Conservation (phyloP, 2,113 vertebrate genomes). For the Myotis yumanensis region DNA sequence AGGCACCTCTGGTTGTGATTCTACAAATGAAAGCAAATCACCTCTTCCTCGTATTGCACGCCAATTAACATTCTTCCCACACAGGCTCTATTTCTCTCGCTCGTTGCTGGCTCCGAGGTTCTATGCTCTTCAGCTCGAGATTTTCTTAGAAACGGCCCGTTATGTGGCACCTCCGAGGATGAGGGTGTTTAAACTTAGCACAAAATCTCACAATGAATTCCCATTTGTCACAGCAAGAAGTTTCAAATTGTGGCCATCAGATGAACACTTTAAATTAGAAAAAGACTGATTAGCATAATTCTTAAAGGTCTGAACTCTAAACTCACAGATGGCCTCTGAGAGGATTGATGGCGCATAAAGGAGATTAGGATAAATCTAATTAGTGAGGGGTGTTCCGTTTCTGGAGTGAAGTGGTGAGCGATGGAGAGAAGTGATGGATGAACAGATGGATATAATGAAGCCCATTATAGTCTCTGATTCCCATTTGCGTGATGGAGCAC, state of each 20-base stretch:
- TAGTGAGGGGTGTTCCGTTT: slow-evolving; percentile 59
- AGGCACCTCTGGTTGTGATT: slow-evolving; percentile 60
- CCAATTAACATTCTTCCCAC: slow-evolving; percentile 76
- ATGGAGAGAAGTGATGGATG: slow-evolving; percentile 55
- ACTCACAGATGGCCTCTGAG: slow-evolving; percentile 31
- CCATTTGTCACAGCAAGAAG: slow-evolving; percentile 65
- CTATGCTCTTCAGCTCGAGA: slow-evolving; percentile 61
- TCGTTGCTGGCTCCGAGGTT: slow-evolving; percentile 46
- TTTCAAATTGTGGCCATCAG: slow-evolving; percentile 71
- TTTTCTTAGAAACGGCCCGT: slow-evolving; percentile 76
- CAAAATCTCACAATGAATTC: slow-evolving; percentile 66
- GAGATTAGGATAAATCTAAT: slow-evolving; percentile 72
- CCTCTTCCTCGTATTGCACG: slow-evolving; percentile 72
- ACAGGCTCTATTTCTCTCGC: slow-evolving; percentile 50
- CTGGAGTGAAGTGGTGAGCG: slow-evolving; percentile 10
- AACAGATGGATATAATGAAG: slow-evolving; percentile 70
- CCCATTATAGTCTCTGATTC: slow-evolving; percentile 56
- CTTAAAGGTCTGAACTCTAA: slow-evolving; percentile 63
- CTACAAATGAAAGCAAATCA: slow-evolving; percentile 76
- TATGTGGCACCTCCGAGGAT: slow-evolving; percentile 60
- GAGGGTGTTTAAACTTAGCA: slow-evolving; percentile 68
- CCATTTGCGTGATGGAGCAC: slow-evolving; percentile 6
- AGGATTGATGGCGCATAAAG: slow-evolving; percentile 49
- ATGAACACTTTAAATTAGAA: slow-evolving; percentile 72
- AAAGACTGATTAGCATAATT: slow-evolving; percentile 62